phyloP scores from a whole-genome alignment of 1,140 invertebrate genomes.

The Halictus rubicundus region DNA sequence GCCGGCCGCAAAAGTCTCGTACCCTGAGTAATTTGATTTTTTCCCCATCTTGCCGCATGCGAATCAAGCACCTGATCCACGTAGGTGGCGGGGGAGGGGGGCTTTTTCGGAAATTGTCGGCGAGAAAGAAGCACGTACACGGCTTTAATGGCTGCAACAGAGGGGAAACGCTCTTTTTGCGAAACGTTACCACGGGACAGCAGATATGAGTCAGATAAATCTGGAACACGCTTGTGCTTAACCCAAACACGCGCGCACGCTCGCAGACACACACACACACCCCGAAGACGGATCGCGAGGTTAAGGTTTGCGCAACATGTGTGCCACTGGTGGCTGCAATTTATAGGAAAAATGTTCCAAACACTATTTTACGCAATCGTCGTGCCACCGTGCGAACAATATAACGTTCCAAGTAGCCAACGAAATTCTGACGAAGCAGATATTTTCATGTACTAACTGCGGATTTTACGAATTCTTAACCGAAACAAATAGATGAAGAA shows the following conservation, averaged over 20 bases:
- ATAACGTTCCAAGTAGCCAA: too few species aligned
- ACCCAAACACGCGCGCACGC: too few species aligned
- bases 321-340: neutral
- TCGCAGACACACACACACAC: conserved; percentile 66
- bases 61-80: conserved; percentile 47
- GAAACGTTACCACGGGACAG: conserved; percentile 45
- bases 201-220: conserved; percentile 78
- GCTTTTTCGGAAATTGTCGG: conserved; percentile 72
- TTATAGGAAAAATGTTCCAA: too few species aligned
- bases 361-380: too few species aligned
- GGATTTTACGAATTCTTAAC: too few species aligned
- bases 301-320: conserved; percentile 58
- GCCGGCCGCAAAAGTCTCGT: neutral
- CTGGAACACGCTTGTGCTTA: conserved; percentile 71
- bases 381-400: neutral
- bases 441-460: too few species aligned
- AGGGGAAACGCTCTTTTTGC: conserved; percentile 26
- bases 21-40: conserved; percentile 22
- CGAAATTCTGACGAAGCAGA: too few species aligned
- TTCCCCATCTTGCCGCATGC: conserved; percentile 11
- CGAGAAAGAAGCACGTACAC: conserved; percentile 70
- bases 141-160: conserved; percentile 69
- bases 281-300: conserved; percentile 54
- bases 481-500: too few species aligned
- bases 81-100: conserved; percentile 32